Percentiles rank a stretch among this genome's conserved stretches.
These are phyloP conservation scores for Drosophila repleta DNA, from an alignment of 1,140 invertebrate genomes.

Conservation along the genomic window DNA sequence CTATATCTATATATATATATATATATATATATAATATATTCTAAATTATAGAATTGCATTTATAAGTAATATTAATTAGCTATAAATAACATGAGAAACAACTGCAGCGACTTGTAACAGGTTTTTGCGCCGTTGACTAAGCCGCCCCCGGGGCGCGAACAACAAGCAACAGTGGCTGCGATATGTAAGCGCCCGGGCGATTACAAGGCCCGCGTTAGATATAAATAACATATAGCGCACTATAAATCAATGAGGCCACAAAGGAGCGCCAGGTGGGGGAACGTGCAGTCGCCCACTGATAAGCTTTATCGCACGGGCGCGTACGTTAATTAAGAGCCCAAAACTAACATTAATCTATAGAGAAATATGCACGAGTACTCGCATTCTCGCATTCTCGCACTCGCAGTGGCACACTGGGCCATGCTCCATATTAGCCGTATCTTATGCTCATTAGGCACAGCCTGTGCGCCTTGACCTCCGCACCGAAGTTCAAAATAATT, in stretches of 20 bases:
- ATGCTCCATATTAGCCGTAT: slow-evolving; percentile 50
- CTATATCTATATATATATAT: too few relatives aligned
- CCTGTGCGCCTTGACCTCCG: slow-evolving; percentile 75
- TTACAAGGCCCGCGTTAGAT: slow-evolving; percentile 57
- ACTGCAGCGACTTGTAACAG: slow-evolving; percentile 57
- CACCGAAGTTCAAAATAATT: slow-evolving; percentile 79
- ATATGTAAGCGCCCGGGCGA: slow-evolving; percentile 57
- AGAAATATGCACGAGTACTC: slow-evolving; percentile 43
- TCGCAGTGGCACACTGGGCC: slow-evolving; percentile 5
- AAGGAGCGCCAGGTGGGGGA: not conserved
- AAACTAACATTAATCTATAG: slow-evolving; percentile 74
- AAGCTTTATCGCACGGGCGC: slow-evolving; percentile 80
- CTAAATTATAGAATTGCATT: slow-evolving; percentile 79
- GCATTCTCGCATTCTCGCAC: not conserved
- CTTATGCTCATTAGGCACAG: slow-evolving; percentile 81
- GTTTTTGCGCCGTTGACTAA: slow-evolving; percentile 28
- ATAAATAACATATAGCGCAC: slow-evolving; percentile 77
- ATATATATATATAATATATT: slow-evolving; percentile 42
- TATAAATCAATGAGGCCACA: slow-evolving; percentile 67
- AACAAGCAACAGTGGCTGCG: slow-evolving; percentile 49
- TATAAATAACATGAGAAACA: slow-evolving; percentile 77
- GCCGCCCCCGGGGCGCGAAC: slow-evolving; percentile 43
- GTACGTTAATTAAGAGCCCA: slow-evolving; percentile 72
- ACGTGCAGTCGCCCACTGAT: slow-evolving; percentile 32
- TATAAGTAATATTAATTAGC: slow-evolving; percentile 82